Base-by-base conservation (phyloP, 2,113 vertebrate species). In the Corythornis madagascariensis region DNA sequence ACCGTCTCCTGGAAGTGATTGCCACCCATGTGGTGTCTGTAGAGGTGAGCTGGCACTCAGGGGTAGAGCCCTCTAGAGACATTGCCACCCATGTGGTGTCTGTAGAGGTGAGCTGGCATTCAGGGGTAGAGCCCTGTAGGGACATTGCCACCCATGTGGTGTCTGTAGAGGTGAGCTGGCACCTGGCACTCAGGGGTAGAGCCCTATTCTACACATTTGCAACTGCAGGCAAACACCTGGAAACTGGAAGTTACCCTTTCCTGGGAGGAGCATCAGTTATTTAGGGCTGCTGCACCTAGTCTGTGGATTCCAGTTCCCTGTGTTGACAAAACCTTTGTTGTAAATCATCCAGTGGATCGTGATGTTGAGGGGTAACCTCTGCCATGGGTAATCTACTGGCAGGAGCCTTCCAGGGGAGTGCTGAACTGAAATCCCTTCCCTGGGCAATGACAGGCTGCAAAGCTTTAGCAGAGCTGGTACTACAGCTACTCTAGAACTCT, bases 1-100 rank as follows among this genome's bases (percentile, higher is more conserved):
- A 97, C 50, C 97, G 92, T 53, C 97, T 98, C 77, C 31, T 98
- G 72, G 97, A 98, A 89, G 88, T 97, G 71, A 96, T 98, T 83
- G 95, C 95, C 74, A 96, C 85, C 74, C 98, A 98, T 7, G 91
- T 98, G 28, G 96, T 86, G 20, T 97, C 96, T 67, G 80, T 98
- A 50, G 97, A 97, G 97, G 98, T 98, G 90, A 97, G 96, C 64
- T 86, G 55, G 40, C 89, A 82, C 43, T 83, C 28, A 33, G 25
- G 82, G 26, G 52, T 28, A 78, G 57, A 72, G 63, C 60, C 83
- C 16, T 79, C 31, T 47, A 42, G 65, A 83, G 17, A 31, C 26
- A 96, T 97, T 83, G 95, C 95, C 74, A 96, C 85, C 74, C 98
- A 98, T 7, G 91, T 98, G 28, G 96, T 86, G 20, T 97, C 96